These are phyloP conservation scores for Notothenia coriiceps DNA, from an alignment of 2,113 vertebrate species.

Conservation along the genomic window DNA sequence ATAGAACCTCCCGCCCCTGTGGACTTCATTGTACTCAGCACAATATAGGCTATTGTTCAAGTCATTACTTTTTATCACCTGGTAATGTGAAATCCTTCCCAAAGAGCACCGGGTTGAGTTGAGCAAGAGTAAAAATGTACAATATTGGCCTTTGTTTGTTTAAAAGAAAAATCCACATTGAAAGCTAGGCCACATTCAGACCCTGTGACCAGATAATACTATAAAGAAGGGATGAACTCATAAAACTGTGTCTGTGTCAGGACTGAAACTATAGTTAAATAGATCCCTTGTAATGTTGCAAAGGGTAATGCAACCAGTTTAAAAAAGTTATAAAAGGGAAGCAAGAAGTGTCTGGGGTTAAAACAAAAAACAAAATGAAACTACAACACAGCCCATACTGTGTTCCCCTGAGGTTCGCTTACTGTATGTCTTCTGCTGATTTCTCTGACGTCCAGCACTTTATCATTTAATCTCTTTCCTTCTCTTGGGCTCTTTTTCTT, in stretches of 20 bases:
- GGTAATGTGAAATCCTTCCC: conserved; percentile 9
- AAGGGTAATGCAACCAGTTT: not conserved
- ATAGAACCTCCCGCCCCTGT: conserved; percentile 20
- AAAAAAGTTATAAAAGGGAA: not conserved
- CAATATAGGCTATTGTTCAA: conserved; percentile 8
- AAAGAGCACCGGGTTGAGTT: conserved; percentile 9
- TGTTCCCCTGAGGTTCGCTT: too few species aligned
- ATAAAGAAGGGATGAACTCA: not conserved
- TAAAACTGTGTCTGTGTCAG: not conserved
- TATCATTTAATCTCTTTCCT: too few species aligned
- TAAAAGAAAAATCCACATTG: not conserved
- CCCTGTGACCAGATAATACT: not conserved
- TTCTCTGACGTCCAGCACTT: not conserved
- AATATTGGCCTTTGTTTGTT: not conserved
- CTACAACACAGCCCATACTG: not conserved
- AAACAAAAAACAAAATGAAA: not conserved
- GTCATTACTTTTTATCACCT: conserved; percentile 18
- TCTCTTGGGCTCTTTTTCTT: too few species aligned
- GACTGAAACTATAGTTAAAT: not conserved
- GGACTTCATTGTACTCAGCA: conserved; percentile 21
- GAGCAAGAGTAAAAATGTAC: conserved; percentile 9
- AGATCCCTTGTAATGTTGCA: conserved; percentile 1
- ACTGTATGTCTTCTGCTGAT: not conserved
- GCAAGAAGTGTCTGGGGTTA: not conserved
- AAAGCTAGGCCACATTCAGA: not conserved